These are phyloP conservation scores for Ptyas mucosa DNA, from an alignment of 2,113 vertebrate genomes.

Conservation along the genomic window DNA sequence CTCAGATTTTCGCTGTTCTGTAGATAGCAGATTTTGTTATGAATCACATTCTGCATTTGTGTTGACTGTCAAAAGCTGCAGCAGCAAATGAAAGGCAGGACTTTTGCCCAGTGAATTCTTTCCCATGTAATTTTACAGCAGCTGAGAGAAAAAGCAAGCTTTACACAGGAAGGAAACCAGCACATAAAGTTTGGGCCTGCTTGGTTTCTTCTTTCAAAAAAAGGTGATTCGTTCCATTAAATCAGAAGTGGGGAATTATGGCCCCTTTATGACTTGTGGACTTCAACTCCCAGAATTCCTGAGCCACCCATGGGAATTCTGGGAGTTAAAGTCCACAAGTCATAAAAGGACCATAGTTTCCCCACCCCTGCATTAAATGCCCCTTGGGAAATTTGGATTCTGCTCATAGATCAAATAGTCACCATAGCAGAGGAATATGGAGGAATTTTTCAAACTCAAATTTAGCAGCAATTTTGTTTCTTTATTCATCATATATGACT, in stretches of 20 bases:
- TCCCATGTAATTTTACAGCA: not conserved
- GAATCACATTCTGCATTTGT: conserved; percentile 10
- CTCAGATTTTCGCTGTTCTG: not conserved
- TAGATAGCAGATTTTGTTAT: conserved; percentile 7
- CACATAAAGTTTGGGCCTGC: not conserved
- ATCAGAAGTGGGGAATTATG: no score
- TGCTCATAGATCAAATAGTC: not conserved
- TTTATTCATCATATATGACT: not conserved
- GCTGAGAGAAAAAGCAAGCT: not conserved
- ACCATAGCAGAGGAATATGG: not conserved
- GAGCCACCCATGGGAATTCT: no score
- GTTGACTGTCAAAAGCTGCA: not conserved
- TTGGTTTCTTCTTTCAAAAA: not conserved
- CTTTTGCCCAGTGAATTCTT: not conserved
- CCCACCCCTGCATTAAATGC: no score
- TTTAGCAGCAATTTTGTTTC: not conserved
- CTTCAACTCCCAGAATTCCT: no score
- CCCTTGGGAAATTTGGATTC: not conserved
- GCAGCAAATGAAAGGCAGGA: not conserved
- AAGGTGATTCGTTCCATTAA: not conserved
- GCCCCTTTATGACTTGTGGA: no score
- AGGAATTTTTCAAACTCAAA: not conserved
- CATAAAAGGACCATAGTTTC: no score
- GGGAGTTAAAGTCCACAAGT: no score
- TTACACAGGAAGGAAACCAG: not conserved